phyloP scores from a whole-genome alignment of 2,888 invertebrate genomes.

The Pilophorus perplexus region DNA sequence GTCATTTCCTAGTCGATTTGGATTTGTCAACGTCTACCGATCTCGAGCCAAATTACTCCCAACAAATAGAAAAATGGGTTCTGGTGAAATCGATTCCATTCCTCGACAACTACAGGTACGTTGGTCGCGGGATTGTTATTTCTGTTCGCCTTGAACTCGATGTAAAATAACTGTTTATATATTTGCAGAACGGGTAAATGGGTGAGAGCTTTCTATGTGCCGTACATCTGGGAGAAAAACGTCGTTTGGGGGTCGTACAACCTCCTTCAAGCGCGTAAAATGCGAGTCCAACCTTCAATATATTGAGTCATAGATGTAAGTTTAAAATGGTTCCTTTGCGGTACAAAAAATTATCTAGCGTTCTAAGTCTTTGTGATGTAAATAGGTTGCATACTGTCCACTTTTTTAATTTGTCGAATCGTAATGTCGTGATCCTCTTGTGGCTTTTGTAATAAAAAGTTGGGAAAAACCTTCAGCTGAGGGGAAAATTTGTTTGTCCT shows the following conservation, averaged over 20 bases:
- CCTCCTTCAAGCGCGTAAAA: conserved; percentile 57
- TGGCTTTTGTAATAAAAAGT: conserved; percentile 20
- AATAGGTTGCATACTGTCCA: conserved; percentile 11
- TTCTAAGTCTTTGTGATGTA: conserved; percentile 16
- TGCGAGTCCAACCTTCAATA: conserved; percentile 46
- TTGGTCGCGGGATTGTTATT: neutral
- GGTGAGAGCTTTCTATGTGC: conserved; percentile 84
- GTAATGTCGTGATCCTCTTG: conserved; percentile 2
- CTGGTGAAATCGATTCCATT: conserved; percentile 69
- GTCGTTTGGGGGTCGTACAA: conserved; percentile 70
- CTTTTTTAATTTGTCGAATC: conserved; percentile 16
- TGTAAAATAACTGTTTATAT: too few relatives aligned
- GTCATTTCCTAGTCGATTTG: conserved; percentile 83
- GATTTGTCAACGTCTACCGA: conserved; percentile 67
- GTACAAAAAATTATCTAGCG: conserved; percentile 12
- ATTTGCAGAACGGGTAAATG: conserved; percentile 63
- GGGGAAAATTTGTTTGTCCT: too few relatives aligned
- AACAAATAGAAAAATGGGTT: conserved; percentile 66
- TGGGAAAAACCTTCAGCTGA: conserved; percentile 2
- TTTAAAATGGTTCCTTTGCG: conserved; percentile 20
- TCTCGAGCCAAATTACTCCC: conserved; percentile 76
- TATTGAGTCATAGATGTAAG: conserved; percentile 33
- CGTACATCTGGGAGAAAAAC: conserved; percentile 66
- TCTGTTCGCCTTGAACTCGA: too few relatives aligned
- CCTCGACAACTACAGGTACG: conserved; percentile 65